phyloP scores from a whole-genome alignment of 64 coral and sea anemone species.

The Montipora sp. region DNA sequence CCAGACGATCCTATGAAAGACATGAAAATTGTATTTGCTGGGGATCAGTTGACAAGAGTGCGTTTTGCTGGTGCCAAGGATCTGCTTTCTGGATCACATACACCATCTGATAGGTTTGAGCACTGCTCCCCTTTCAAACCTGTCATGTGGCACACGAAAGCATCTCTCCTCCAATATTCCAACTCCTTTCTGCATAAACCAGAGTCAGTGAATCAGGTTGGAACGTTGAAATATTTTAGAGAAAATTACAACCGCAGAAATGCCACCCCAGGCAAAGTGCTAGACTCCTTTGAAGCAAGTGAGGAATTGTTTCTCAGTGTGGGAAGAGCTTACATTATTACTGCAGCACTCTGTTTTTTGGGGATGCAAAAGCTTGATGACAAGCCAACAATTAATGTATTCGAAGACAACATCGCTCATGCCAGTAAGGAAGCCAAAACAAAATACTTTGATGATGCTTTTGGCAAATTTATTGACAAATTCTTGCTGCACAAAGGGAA shows the following conservation, averaged over 20 bases:
- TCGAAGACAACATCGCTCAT: slow-evolving; percentile 44
- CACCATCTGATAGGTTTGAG: slow-evolving; percentile 81
- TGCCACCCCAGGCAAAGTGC: slow-evolving; percentile 63
- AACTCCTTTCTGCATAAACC: slow-evolving; percentile 74
- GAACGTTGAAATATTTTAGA: slow-evolving; percentile 75
- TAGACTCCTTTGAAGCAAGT: slow-evolving; percentile 65
- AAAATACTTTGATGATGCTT: slow-evolving; percentile 55
- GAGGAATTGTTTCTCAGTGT: slow-evolving; percentile 75
- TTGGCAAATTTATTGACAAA: slow-evolving; percentile 77
- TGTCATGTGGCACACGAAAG: slow-evolving; percentile 83
- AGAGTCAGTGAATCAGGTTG: slow-evolving; percentile 72
- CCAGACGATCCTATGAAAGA: slow-evolving; percentile 51
- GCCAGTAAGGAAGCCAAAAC: slow-evolving; percentile 32
- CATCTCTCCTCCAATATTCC: slow-evolving; percentile 68
- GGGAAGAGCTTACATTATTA: slow-evolving; percentile 53
- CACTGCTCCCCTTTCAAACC: slow-evolving; percentile 84
- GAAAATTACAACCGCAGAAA: slow-evolving; percentile 69
- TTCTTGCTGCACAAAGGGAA: slow-evolving; percentile 61
- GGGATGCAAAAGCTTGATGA: slow-evolving; percentile 45
- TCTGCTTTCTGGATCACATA: slow-evolving; percentile 69
- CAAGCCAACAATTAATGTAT: slow-evolving; percentile 8
- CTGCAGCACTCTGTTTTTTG: slow-evolving; percentile 60
- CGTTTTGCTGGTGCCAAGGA: slow-evolving; percentile 82
- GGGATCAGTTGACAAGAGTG: slow-evolving; percentile 66
- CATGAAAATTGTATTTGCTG: slow-evolving; percentile 41